Evolutionary conservation across 2,797 vertebrate genomes (phyloP).

Genomic region (Pseudopleuronectes americanus): DNA sequence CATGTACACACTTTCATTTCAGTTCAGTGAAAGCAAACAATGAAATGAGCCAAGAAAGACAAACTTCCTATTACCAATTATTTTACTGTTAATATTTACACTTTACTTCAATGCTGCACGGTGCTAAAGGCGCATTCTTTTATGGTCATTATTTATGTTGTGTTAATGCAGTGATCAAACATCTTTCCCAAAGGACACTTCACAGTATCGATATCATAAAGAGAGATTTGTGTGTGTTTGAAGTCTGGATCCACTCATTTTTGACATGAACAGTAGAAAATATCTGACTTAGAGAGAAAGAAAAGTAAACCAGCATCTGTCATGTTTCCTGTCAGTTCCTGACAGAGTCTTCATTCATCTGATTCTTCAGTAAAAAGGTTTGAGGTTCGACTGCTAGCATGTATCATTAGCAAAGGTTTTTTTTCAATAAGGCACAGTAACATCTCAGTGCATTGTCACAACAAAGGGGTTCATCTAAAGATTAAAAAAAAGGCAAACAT

Average conservation of each 20-base stretch:
- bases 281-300: neutral
- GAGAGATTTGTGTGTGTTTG: conserved; percentile 19
- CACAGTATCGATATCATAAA: conserved; percentile 54
- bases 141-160: neutral
- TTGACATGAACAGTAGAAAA: neutral
- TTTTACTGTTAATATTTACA: neutral
- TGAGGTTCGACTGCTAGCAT: neutral
- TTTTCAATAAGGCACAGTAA: conserved; percentile 39
- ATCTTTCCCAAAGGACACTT: conserved; percentile 40
- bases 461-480: conserved; percentile 31
- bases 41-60: conserved; percentile 28
- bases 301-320: neutral
- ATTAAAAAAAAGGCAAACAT: conserved; percentile 22
- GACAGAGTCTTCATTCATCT: neutral
- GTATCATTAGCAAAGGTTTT: neutral
- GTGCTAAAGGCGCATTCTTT: neutral
- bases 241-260: conserved; percentile 26
- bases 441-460: conserved; percentile 54
- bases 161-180: conserved; percentile 17
- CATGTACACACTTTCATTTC: conserved; percentile 37
- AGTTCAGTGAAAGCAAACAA: conserved; percentile 26
- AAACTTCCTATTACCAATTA: neutral
- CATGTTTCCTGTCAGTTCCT: neutral
- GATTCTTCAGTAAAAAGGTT: too few species aligned
- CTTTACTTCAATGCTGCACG: conserved; percentile 17